These are phyloP conservation scores for Elephas maximus DNA, from an alignment of 2,113 vertebrate species.

Conservation along the genomic window DNA sequence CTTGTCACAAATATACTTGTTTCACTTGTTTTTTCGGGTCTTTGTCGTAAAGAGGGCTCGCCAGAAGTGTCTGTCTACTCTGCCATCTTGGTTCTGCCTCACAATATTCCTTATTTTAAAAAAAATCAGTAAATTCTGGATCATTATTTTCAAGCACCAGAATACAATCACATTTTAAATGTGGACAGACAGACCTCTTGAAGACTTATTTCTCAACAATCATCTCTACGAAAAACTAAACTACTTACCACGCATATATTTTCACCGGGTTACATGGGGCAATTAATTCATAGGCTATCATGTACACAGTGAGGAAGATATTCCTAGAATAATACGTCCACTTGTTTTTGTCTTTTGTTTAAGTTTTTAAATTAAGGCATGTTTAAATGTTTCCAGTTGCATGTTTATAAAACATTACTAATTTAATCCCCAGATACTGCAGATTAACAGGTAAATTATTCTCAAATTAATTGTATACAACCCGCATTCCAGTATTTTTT, in stretches of 20 bases:
- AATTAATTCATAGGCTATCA: not conserved
- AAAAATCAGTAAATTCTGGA: slow-evolving; percentile 52
- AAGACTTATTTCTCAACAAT: slow-evolving; percentile 57
- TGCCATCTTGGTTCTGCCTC: too few relatives aligned
- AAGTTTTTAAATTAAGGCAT: slow-evolving; percentile 86
- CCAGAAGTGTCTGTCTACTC: too few relatives aligned
- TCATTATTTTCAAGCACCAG: slow-evolving; percentile 58
- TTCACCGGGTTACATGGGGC: not conserved
- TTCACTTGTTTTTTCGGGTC: too few relatives aligned
- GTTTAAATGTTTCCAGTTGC: slow-evolving; percentile 83
- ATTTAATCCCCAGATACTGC: slow-evolving; percentile 55
- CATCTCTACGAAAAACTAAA: not conserved
- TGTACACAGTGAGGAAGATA: slow-evolving; percentile 50
- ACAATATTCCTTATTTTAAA: not conserved
- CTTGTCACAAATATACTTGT: too few relatives aligned
- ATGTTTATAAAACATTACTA: slow-evolving; percentile 76
- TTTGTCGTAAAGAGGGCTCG: too few relatives aligned
- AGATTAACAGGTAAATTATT: slow-evolving; percentile 67
- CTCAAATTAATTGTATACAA: slow-evolving; percentile 44
- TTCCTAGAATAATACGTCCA: slow-evolving; percentile 73
- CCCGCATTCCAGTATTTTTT: slow-evolving; percentile 62
- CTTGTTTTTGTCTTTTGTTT: not conserved
- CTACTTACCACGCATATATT: not conserved
- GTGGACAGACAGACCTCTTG: slow-evolving; percentile 61
- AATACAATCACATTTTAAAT: slow-evolving; percentile 80